Conservation (phyloP, 2,797 vertebrate species). For the Alfaro cultratus region DNA sequence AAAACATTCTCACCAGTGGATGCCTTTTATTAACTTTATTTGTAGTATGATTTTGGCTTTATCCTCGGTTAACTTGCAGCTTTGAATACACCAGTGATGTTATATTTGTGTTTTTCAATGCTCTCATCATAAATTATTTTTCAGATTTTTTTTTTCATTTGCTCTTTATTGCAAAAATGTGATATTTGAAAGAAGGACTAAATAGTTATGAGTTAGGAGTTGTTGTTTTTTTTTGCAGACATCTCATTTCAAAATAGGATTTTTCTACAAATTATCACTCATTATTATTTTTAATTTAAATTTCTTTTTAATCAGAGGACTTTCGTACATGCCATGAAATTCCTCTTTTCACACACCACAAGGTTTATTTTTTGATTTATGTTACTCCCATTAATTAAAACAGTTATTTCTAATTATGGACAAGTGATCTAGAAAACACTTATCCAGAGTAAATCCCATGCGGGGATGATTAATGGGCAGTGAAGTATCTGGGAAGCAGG, state of each 20-base stretch:
- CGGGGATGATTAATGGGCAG: conserved; percentile 56
- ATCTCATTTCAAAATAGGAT: not conserved
- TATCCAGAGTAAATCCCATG: conserved; percentile 49
- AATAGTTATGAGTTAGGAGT: not conserved
- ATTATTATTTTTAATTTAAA: not conserved
- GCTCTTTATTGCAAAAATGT: not conserved
- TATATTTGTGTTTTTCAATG: not conserved
- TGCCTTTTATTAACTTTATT: not conserved
- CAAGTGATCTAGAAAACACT: conserved; percentile 47
- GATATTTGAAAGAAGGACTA: not conserved
- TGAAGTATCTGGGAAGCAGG: conserved; percentile 40
- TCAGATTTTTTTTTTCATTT: not conserved
- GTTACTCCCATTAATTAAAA: conserved; percentile 20
- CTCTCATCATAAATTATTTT: not conserved
- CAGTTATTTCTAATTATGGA: conserved; percentile 35
- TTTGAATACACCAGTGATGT: not conserved
- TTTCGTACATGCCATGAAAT: not conserved
- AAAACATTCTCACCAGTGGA: not conserved
- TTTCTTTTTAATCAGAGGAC: not conserved
- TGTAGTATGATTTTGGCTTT: not conserved
- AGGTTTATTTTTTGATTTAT: conserved; percentile 37
- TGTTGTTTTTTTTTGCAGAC: not conserved
- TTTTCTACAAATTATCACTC: not conserved
- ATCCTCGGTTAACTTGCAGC: not conserved
- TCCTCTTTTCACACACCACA: conserved; percentile 1